Evolutionary conservation across 1,140 invertebrate species (phyloP).

Genomic region (Metopolophium dirhodum): DNA sequence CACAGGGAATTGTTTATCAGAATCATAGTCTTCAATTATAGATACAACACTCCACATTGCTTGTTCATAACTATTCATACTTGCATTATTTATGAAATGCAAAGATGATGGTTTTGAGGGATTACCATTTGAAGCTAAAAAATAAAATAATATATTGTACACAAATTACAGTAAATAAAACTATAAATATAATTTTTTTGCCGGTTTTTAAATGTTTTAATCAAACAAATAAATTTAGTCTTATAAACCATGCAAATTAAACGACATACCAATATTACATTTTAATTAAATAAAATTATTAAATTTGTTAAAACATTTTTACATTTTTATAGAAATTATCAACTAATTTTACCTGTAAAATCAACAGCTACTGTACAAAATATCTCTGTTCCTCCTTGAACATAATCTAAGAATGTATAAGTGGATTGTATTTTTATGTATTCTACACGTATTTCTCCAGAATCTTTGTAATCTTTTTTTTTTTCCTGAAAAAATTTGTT

Average conservation of each 20-base stretch:
- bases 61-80: constrained; percentile 68
- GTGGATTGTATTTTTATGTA: constrained; percentile 62
- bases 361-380: constrained; percentile 70
- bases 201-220: neutral
- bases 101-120: constrained; percentile 67
- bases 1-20: constrained; percentile 68
- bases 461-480: constrained; percentile 62
- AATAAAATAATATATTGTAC: neutral
- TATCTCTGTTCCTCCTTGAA: constrained; percentile 67
- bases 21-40: constrained; percentile 73
- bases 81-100: constrained; percentile 66
- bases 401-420: constrained; percentile 69
- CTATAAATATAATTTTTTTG: neutral
- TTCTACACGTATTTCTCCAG: constrained; percentile 62
- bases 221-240: neutral
- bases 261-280: neutral
- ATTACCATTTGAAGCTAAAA: constrained; percentile 71
- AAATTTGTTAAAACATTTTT: too few species aligned
- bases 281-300: neutral
- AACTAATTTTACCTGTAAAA: constrained; percentile 64
- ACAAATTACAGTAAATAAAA: neutral
- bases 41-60: constrained; percentile 70
- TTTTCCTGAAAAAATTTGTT: constrained; percentile 59
- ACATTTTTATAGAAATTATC: constrained; percentile 1
- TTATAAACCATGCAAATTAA: neutral